A percentile compares a stretch with the other conserved stretches of the same genome.
Evolutionary conservation across 1,140 invertebrate species (phyloP).

Genomic region (Drosophila miranda): DNA sequence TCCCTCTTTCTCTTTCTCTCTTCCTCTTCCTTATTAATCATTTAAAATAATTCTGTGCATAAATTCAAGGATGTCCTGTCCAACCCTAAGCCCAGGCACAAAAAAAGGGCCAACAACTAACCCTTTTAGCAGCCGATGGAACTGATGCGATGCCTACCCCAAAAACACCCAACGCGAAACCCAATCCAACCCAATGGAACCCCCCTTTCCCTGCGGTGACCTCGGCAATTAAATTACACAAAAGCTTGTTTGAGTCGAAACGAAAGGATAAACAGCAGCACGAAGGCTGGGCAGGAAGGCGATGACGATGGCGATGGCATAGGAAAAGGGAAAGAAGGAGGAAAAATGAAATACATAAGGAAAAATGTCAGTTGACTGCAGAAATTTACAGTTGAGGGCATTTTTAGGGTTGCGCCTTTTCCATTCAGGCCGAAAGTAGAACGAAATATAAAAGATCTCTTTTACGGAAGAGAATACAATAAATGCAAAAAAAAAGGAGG

Average conservation of each 20-base stretch:
- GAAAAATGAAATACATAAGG: too few relatives aligned
- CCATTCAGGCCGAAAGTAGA: background rate
- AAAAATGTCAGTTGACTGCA: constrained; percentile 5
- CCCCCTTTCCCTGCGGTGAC: constrained; percentile 15
- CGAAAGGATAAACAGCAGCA: constrained; percentile 8
- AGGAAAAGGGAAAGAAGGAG: too few relatives aligned
- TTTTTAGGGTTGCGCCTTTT: constrained; percentile 41
- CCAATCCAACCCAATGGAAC: too few relatives aligned
- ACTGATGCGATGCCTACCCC: too few relatives aligned
- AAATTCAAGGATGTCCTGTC: constrained; percentile 9
- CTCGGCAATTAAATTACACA: constrained; percentile 54
- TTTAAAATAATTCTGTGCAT: constrained; percentile 29
- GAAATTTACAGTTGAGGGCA: constrained; percentile 50
- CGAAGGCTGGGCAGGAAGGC: too few relatives aligned
- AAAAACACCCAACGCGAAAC: background rate
- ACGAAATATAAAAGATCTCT: too few relatives aligned
- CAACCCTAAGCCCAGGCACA: background rate
- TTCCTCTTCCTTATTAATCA: constrained; percentile 27
- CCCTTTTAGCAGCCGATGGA: background rate
- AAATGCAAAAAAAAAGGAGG: too few relatives aligned
- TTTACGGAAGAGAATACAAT: too few relatives aligned
- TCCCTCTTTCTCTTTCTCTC: too few relatives aligned
- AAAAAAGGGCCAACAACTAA: too few relatives aligned
- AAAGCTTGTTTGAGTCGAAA: constrained; percentile 19
- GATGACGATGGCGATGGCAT: too few relatives aligned